Conservation (phyloP, 2,797 vertebrate species). For the Rhincodon typus region DNA sequence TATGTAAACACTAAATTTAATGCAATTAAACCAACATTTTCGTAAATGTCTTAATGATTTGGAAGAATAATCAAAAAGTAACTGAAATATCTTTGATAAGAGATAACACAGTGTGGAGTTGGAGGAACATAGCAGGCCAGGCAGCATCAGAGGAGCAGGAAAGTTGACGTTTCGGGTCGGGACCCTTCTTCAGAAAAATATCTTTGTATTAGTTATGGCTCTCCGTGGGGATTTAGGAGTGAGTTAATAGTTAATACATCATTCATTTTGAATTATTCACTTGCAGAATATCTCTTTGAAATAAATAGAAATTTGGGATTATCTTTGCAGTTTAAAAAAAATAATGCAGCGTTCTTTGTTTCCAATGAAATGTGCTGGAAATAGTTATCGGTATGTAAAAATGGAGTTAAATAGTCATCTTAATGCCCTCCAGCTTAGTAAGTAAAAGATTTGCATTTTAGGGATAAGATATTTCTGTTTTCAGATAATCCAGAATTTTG, state of each 20-base stretch:
- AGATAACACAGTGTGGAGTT: no score
- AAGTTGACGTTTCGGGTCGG: no score
- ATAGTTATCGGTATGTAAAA: background rate
- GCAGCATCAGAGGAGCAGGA: no score
- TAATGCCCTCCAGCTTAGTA: background rate
- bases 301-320: background rate
- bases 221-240: background rate
- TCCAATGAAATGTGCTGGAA: background rate
- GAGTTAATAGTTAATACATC: background rate
- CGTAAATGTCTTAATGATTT: background rate
- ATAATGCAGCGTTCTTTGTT: background rate
- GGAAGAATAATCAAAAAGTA: background rate
- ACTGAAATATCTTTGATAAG: background rate
- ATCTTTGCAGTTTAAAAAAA: background rate
- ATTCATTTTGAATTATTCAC: background rate
- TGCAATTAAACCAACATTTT: background rate
- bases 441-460: background rate
- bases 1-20: background rate
- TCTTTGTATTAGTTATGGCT: background rate
- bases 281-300: background rate
- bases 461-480: background rate
- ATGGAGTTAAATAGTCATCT: background rate
- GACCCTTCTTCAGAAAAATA: no score
- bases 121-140: no score
- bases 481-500: background rate